Evolutionary conservation across 2,888 invertebrate genomes (phyloP).

Genomic region (Gastrophysa polygoni): DNA sequence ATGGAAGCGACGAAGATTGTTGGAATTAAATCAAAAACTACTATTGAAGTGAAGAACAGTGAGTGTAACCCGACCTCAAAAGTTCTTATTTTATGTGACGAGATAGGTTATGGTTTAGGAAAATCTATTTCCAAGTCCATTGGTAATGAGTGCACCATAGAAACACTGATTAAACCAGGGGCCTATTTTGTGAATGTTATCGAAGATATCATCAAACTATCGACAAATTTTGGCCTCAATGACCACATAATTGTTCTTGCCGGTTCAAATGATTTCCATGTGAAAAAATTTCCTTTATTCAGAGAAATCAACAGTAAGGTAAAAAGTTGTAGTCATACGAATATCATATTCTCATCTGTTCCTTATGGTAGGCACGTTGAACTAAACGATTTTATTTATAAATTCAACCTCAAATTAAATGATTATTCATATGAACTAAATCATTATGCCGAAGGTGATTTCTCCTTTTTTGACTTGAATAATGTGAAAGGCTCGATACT

Average conservation of each 20-base stretch:
- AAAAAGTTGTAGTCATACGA: not conserved
- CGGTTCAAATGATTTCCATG: slow-evolving; percentile 1
- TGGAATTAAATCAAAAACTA: not conserved
- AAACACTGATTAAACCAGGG: slow-evolving; percentile 1
- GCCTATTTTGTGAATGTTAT: slow-evolving; percentile 4
- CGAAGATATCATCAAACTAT: not conserved
- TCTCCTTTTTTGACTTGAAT: too few species aligned
- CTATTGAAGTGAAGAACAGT: not conserved
- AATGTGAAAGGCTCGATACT: too few species aligned
- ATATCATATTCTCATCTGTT: not conserved
- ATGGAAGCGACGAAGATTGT: too few species aligned
- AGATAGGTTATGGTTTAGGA: slow-evolving; percentile 6
- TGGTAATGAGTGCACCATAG: not conserved
- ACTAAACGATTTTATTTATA: not conserved
- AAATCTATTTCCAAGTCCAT: not conserved
- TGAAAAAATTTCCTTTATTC: not conserved
- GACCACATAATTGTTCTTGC: slow-evolving; percentile 4
- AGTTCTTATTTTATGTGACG: slow-evolving; percentile 4
- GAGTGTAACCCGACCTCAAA: not conserved
- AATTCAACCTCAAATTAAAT: too few species aligned
- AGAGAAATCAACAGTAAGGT: not conserved
- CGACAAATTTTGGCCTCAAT: not conserved
- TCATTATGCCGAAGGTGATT: not conserved
- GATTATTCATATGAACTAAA: too few species aligned
- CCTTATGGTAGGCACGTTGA: not conserved